Evolutionary conservation across 2,888 invertebrate genomes (phyloP).

Genomic region (Drosophila longiperda): DNA sequence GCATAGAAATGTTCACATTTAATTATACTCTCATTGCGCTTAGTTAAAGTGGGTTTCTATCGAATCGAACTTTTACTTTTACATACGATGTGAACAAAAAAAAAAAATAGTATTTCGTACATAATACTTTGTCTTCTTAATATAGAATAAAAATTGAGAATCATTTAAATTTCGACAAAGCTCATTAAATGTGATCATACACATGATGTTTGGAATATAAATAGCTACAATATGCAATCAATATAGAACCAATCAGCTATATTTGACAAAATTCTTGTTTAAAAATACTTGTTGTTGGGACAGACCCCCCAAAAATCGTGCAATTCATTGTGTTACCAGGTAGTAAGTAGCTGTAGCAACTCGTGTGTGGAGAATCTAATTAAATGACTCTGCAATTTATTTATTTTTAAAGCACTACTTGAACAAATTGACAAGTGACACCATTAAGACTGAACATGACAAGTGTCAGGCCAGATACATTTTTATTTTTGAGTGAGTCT

Average conservation of each 20-base stretch:
- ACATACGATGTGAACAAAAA: conserved; percentile 7
- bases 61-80: background rate
- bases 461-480: background rate
- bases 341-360: conserved; percentile 1
- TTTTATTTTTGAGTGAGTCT: background rate
- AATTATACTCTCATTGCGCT: background rate
- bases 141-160: background rate
- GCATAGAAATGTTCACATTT: background rate
- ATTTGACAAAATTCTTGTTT: conserved; percentile 1
- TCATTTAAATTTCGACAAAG: background rate
- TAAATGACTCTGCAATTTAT: conserved; percentile 28
- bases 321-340: background rate
- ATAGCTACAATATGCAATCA: background rate
- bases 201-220: background rate
- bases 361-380: conserved; percentile 8
- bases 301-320: background rate
- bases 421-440: background rate
- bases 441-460: background rate
- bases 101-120: conserved; percentile 1
- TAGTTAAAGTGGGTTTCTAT: background rate
- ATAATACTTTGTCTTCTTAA: background rate
- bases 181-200: background rate
- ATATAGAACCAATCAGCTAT: background rate
- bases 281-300: background rate
- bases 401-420: background rate